Percentiles rank a stretch among this genome's conserved stretches.
Conservation (phyloP, 2,113 vertebrate species). For the Picathartes gymnocephalus region DNA sequence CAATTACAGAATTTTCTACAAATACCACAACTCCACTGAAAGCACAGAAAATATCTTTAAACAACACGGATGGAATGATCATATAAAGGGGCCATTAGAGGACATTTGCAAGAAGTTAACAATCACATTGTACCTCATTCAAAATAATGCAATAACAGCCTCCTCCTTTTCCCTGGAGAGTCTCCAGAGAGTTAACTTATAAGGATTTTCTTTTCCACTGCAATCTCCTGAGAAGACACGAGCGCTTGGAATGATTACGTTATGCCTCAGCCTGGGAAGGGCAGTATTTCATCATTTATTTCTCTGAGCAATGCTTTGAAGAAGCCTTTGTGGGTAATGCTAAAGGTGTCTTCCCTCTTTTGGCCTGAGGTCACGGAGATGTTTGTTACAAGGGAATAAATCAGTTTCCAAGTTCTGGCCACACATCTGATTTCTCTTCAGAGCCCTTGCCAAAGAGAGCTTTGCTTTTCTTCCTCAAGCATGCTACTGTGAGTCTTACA, state of each 20-base stretch:
- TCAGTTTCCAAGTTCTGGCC: not conserved
- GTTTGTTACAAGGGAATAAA: not conserved
- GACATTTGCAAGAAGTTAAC: constrained; percentile 9
- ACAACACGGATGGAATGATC: not conserved
- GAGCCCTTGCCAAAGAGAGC: not conserved
- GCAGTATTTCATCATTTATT: constrained; percentile 25
- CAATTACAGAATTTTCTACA: not conserved
- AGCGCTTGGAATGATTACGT: not conserved
- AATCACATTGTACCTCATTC: not conserved
- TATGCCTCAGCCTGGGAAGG: constrained; percentile 32
- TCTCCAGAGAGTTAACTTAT: not conserved
- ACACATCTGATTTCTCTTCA: not conserved
- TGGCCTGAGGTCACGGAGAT: not conserved
- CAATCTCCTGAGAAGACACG: not conserved
- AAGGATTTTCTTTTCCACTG: no score
- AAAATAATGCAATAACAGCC: not conserved
- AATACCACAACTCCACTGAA: not conserved
- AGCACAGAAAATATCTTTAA: not conserved
- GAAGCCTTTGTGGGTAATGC: not conserved
- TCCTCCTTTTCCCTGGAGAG: not conserved
- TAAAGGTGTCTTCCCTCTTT: constrained; percentile 17
- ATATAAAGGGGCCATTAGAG: not conserved
- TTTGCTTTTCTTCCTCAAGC: not conserved
- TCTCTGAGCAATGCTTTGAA: constrained; percentile 39
- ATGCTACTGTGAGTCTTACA: not conserved